Evolutionary conservation across 2,797 vertebrate genomes (phyloP), one percentile per base, ranked within the genome.

Genomic region (Rhabdophis nuchalis): DNA sequence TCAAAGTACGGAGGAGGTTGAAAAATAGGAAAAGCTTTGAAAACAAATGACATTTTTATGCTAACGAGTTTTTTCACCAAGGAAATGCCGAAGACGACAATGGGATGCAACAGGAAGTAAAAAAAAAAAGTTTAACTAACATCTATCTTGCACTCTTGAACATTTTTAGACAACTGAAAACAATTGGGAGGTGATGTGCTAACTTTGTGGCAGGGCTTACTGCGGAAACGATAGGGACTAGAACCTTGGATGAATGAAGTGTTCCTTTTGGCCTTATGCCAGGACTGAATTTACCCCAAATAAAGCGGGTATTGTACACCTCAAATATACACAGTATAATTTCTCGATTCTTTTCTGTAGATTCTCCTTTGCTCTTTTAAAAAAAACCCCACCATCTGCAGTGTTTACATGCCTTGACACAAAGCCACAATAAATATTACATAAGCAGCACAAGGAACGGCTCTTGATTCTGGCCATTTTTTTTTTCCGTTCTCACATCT

Each of bases 361-460:
- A 16, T 85, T 12, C 14, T 29, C 4, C 18, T 72, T 53, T 56
- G 36, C 36, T 46, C 4, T 72, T 56, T 8, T 1, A 87, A 50
- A 52, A 29, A 77, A 0, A 50, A 50, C 4, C 5, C 14, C 16
- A 4, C 25, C n/a, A 72, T 72, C 68, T 72, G 41, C 64, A 3
- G 2, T 87, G 56, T 90, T 92, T 77, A 77, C 61, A 77, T 90
- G 53, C 54, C 58, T 90, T 86, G 89, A 90, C 32, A 29, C 68
- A 11, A 68, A 85, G 92, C 92, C 86, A 93, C 61, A 50, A 58
- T 90, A 93, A 93, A 93, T 10, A 58, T 89, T 57, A 57, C 1
- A 20, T 54, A 14, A 93, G 64, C 0, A 1, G 20, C 68, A 89
- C 89, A 91, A 87, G 20, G 32, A 9, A 57, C 92, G 72, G 86